Evolutionary conservation across 37 sponge, comb jelly and placozoan genomes (phyloP).

Genomic region (Corticium candelabrum): DNA sequence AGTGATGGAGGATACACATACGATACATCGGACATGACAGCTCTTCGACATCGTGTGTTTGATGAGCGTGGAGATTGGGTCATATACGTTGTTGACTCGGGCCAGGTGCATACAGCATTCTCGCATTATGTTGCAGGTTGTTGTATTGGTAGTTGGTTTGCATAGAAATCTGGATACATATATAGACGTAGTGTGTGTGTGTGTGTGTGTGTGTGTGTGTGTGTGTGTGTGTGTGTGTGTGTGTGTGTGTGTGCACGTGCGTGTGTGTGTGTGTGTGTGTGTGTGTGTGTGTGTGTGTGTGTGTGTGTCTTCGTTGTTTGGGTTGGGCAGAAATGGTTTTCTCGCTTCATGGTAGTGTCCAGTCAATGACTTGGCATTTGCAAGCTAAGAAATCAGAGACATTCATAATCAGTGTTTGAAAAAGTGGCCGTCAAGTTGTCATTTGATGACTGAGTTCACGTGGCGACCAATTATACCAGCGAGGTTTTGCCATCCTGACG

Average conservation of each 20-base stretch:
- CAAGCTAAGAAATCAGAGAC: too few relatives aligned
- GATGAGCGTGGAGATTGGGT: slow-evolving; percentile 87
- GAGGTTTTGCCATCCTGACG: too few relatives aligned
- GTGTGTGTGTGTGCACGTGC: slow-evolving; percentile 13
- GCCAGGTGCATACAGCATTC: slow-evolving; percentile 70
- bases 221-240: not conserved
- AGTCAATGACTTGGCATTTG: too few relatives aligned
- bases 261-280: slow-evolving; percentile 20
- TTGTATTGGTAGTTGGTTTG: not conserved
- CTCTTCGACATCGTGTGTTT: slow-evolving; percentile 66
- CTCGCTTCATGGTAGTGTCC: not conserved
- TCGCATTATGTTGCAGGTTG: too few relatives aligned
- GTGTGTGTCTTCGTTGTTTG: slow-evolving; percentile 13
- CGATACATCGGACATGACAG: slow-evolving; percentile 94
- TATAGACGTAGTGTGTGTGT: too few relatives aligned
- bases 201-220: not conserved
- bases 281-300: slow-evolving; percentile 20
- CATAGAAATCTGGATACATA: not conserved
- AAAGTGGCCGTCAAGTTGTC: too few relatives aligned
- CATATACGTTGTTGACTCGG: slow-evolving; percentile 92
- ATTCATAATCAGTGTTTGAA: too few relatives aligned
- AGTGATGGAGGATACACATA: slow-evolving; percentile 94
- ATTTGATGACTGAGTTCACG: too few relatives aligned
- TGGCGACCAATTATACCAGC: too few relatives aligned
- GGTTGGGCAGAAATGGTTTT: too few relatives aligned